Evolutionary conservation across 2,113 vertebrate species (phyloP).

Genomic region (Excalfactoria chinensis): DNA sequence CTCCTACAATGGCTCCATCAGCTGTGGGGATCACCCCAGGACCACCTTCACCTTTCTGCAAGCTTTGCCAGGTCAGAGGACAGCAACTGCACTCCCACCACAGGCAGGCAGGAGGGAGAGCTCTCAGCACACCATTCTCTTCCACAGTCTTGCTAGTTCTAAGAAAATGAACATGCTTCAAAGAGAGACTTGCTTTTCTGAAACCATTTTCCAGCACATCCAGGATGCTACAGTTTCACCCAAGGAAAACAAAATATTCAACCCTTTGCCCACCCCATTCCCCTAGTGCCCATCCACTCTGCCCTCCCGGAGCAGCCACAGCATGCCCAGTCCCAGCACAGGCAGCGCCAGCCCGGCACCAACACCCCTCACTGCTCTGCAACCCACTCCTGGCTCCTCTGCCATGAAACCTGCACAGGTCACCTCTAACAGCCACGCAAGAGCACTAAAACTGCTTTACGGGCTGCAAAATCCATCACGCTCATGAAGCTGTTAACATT

Average conservation of each 20-base stretch:
- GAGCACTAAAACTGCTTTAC: not conserved
- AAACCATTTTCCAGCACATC: not conserved
- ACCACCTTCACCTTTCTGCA: not conserved
- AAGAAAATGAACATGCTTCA: not conserved
- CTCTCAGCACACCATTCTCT: accelerated
- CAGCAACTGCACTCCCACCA: not conserved
- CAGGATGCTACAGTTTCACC: not conserved
- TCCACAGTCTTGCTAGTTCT: not conserved
- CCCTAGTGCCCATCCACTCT: too few species aligned
- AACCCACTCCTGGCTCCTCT: not conserved
- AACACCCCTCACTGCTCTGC: accelerated
- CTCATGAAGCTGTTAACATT: not conserved
- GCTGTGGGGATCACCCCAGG: not conserved
- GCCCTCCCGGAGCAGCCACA: too few species aligned
- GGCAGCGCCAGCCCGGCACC: accelerated
- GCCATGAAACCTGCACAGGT: not conserved
- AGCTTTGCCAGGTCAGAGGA: not conserved
- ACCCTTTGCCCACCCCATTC: not conserved
- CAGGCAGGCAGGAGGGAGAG: not conserved
- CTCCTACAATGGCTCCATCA: not conserved
- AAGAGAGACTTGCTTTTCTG: not conserved
- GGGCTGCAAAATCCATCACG: not conserved
- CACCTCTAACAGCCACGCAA: not conserved
- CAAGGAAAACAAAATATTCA: not conserved
- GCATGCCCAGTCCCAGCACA: too few species aligned